These are phyloP conservation scores for Chelidonichthys spinosus DNA, from an alignment of 2,797 vertebrate genomes.

Conservation along the genomic window DNA sequence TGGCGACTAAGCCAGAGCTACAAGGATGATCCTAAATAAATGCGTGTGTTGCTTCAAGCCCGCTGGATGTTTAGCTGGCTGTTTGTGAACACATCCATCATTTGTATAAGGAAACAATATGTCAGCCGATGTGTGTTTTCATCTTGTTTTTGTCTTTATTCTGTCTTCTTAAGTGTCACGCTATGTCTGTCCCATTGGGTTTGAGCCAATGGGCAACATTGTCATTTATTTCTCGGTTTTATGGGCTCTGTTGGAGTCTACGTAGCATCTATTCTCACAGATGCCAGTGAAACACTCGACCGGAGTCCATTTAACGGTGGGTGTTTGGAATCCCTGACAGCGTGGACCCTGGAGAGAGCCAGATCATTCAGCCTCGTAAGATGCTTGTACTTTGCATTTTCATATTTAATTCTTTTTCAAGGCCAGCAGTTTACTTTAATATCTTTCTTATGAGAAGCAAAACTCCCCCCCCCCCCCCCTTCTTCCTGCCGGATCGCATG, in stretches of 20 bases:
- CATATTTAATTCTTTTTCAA: conserved; percentile 37
- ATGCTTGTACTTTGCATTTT: conserved; percentile 28
- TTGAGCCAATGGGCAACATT: conserved; percentile 9
- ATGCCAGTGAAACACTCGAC: conserved; percentile 11
- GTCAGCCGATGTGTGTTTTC: neutral
- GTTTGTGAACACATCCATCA: neutral
- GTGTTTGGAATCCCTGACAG: conserved; percentile 43
- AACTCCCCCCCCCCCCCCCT: conserved; percentile 25
- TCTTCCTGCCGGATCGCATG: conserved; percentile 1
- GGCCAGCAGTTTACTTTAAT: conserved; percentile 39
- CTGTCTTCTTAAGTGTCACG: neutral
- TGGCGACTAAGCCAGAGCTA: neutral
- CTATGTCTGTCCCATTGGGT: neutral
- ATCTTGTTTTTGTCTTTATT: neutral
- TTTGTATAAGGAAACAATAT: neutral
- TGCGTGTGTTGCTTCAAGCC: neutral
- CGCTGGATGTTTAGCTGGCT: neutral
- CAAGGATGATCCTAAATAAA: neutral
- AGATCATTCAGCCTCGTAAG: conserved; percentile 32
- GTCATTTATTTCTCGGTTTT: conserved; percentile 12
- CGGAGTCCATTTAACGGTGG: conserved; percentile 33
- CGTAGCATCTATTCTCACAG: neutral
- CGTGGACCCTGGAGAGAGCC: conserved; percentile 17
- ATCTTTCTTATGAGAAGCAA: conserved; percentile 37
- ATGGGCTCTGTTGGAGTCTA: conserved; percentile 1